A percentile compares a stretch with the other conserved stretches of the same genome.
These are phyloP conservation scores for Lonchura striata DNA, from an alignment of 2,113 vertebrate genomes.

Conservation along the genomic window DNA sequence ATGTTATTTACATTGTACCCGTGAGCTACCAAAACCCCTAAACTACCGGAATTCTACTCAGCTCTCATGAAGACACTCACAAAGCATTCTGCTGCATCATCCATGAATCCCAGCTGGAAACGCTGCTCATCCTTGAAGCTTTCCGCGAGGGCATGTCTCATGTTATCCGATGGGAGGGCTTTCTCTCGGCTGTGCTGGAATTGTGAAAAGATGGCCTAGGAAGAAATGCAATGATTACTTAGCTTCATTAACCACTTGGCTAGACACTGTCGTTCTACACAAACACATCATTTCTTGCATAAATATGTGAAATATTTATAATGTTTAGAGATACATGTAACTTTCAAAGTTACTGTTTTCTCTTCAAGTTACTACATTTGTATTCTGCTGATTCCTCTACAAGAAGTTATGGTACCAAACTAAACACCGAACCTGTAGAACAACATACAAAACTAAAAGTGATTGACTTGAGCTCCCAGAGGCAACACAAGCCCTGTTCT, in stretches of 20 bases:
- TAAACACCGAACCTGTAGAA: neutral
- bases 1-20: neutral
- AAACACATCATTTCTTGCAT: neutral
- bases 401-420: neutral
- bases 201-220: slow-evolving; percentile 90
- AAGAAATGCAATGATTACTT: neutral
- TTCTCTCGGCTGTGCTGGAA: slow-evolving; percentile 94
- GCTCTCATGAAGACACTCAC: slow-evolving; percentile 74
- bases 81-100: slow-evolving; percentile 98
- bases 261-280: neutral
- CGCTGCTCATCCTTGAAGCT: slow-evolving; percentile 97
- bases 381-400: neutral
- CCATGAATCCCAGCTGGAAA: slow-evolving; percentile 98
- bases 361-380: neutral
- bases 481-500: neutral
- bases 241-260: neutral
- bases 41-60: fast-evolving
- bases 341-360: neutral
- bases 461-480: neutral
- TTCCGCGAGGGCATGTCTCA: slow-evolving; percentile 92
- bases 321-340: neutral
- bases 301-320: neutral
- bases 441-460: neutral
- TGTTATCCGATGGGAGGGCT: slow-evolving; percentile 93
- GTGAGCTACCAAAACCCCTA: neutral